A percentile compares a stretch with the other conserved stretches of the same genome.
phyloP scores from a whole-genome alignment of 2,113 vertebrate genomes.

The Spea multiplicata region DNA sequence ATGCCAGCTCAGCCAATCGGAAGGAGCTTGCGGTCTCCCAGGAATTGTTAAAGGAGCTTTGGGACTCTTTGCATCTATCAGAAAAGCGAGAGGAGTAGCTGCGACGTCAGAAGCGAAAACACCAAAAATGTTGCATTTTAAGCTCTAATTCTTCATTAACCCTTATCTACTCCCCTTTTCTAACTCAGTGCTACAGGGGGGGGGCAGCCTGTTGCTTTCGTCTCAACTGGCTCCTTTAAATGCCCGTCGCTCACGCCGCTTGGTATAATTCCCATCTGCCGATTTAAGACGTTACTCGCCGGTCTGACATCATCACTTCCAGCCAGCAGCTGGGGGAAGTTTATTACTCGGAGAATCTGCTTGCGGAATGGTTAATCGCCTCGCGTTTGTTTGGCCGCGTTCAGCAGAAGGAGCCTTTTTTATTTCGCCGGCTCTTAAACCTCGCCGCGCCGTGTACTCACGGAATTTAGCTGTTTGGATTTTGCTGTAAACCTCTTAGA shows the following conservation, averaged over 20 bases:
- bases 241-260: constrained; percentile 18
- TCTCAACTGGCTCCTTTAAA: not conserved
- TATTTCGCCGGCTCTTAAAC: constrained; percentile 51
- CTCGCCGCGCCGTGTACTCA: constrained; percentile 25
- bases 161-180: too few relatives aligned
- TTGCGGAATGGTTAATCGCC: constrained; percentile 43
- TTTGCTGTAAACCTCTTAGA: constrained; percentile 66
- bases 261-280: constrained; percentile 35
- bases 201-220: constrained; percentile 21
- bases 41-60: too few relatives aligned
- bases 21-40: too few relatives aligned
- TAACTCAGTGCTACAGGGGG: too few relatives aligned
- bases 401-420: constrained; percentile 29
- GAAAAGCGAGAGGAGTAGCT: too few relatives aligned
- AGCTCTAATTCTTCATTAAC: too few relatives aligned
- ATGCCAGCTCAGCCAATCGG: too few relatives aligned
- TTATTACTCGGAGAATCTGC: constrained; percentile 32
- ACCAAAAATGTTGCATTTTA: too few relatives aligned
- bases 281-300: constrained; percentile 28
- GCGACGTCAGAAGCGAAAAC: too few relatives aligned
- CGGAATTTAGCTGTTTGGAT: constrained; percentile 57
- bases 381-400: constrained; percentile 17
- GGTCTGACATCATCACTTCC: constrained; percentile 13
- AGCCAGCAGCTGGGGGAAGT: not conserved
- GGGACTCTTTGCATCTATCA: too few relatives aligned